phyloP scores from a whole-genome alignment of 2,113 vertebrate genomes.

The Meriones unguiculatus region DNA sequence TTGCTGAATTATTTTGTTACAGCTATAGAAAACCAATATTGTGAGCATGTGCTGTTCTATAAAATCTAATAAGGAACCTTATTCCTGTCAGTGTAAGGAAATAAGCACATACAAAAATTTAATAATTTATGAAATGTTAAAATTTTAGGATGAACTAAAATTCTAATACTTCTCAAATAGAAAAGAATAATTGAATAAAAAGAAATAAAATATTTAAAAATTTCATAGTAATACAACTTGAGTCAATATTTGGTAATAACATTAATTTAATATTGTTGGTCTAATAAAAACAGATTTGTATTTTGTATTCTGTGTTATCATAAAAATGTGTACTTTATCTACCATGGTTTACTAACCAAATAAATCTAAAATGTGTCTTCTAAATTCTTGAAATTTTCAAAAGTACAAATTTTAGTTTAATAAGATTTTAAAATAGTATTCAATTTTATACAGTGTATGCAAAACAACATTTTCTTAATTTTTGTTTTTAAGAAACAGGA shows the following conservation, averaged over 20 bases:
- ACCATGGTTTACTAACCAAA: neutral
- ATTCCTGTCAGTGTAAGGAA: neutral
- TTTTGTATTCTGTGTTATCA: neutral
- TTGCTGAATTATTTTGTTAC: neutral
- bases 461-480: neutral
- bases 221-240: neutral
- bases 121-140: neutral
- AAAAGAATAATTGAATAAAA: neutral
- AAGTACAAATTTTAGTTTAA: neutral
- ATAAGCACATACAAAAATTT: neutral
- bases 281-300: neutral
- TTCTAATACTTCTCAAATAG: neutral
- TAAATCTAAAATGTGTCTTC: neutral
- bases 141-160: neutral
- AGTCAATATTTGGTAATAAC: neutral
- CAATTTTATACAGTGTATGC: neutral
- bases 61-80: neutral
- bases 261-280: neutral
- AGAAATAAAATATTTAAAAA: neutral
- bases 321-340: neutral
- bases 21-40: neutral
- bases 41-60: neutral
- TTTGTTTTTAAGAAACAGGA: neutral
- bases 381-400: neutral
- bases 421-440: neutral